Percentiles rank a stretch among this genome's conserved stretches.
These are phyloP conservation scores for Tetrao urogallus DNA, from an alignment of 2,113 vertebrate species.

Conservation along the genomic window DNA sequence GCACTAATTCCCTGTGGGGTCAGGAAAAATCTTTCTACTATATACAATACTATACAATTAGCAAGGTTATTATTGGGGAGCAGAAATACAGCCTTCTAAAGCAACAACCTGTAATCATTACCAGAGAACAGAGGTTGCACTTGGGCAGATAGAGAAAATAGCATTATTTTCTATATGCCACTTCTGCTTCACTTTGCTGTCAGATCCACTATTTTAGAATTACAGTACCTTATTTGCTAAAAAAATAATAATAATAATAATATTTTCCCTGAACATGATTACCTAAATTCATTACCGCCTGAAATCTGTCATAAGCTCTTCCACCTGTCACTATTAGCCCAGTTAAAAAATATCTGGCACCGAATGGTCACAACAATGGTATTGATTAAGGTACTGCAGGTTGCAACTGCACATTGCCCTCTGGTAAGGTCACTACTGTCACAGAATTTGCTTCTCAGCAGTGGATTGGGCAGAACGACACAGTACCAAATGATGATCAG, in stretches of 20 bases:
- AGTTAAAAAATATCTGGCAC: neutral
- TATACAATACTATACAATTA: constrained; percentile 26
- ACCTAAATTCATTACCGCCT: neutral
- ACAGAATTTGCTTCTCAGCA: constrained; percentile 1
- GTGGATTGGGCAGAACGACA: neutral
- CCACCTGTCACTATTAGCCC: neutral
- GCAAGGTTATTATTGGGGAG: constrained; percentile 38
- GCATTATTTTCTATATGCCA: neutral
- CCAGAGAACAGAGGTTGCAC: neutral
- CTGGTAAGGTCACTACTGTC: neutral
- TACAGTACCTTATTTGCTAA: neutral
- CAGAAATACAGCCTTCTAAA: constrained; percentile 43
- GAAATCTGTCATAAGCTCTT: neutral
- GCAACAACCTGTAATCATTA: constrained; percentile 9
- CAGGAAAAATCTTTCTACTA: constrained; percentile 44
- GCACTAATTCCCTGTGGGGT: constrained; percentile 19
- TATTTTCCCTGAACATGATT: neutral
- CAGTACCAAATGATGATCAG: neutral
- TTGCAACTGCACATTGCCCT: neutral
- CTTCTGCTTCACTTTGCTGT: neutral
- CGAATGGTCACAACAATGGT: neutral
- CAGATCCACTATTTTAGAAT: neutral
- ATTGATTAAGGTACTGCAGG: neutral
- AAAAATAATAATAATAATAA: neutral
- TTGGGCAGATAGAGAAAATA: neutral